Conservation (phyloP, 2,797 vertebrate genomes). For the Smutsia gigantea region DNA sequence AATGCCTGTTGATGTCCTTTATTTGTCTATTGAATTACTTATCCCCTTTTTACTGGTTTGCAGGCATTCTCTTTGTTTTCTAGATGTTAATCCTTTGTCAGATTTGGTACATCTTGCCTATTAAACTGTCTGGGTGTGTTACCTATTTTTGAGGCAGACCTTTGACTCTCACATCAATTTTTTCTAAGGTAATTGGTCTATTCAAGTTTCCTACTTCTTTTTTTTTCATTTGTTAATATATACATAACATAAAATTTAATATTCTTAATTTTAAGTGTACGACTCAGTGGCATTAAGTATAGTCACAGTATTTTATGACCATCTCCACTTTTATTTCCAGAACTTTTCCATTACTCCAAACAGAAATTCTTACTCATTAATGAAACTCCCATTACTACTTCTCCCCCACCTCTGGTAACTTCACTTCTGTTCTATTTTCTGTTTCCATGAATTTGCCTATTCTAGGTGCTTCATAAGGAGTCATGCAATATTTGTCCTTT, state of each 20-base stretch:
- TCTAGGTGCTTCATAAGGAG: neutral
- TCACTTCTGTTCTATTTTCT: neutral
- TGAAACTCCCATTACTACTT: neutral
- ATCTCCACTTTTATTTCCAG: neutral
- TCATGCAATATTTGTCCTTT: neutral
- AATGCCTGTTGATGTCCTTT: neutral
- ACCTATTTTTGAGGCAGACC: neutral
- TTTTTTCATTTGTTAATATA: neutral
- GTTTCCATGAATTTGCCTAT: neutral
- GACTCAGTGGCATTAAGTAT: neutral
- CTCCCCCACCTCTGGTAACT: neutral
- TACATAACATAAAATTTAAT: neutral
- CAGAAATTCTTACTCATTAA: neutral
- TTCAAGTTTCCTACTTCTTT: neutral
- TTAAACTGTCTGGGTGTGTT: neutral
- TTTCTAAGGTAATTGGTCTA: neutral
- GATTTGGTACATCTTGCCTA: neutral
- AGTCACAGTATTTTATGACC: neutral
- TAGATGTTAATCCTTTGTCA: neutral
- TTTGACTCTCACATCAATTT: neutral
- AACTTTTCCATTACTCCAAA: neutral
- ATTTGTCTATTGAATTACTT: neutral
- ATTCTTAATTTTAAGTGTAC: neutral
- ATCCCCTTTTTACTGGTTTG: neutral
- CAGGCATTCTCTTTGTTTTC: neutral